Base-by-base conservation (phyloP, 2,113 vertebrate genomes). In the Jacana jacana region DNA sequence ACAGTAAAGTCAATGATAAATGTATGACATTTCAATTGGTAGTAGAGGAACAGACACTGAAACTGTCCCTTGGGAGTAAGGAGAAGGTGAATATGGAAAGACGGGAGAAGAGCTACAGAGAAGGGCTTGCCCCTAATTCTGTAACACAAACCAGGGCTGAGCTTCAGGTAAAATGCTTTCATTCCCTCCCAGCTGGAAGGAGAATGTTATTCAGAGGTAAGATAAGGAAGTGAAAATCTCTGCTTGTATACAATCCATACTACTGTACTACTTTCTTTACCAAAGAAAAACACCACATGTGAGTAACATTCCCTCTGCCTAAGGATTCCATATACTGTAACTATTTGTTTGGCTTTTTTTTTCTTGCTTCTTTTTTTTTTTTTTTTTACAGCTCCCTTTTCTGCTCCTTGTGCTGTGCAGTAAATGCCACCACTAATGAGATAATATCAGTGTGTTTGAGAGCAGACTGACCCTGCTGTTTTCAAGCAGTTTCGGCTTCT, bases 401-500 rank as follows among this genome's bases (percentile, higher is more conserved):
- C 81, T 91, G 49, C 79, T 87, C 46, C 88, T 90, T 82, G 93
- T 58, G 66, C 93, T 31, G 75, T 27, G 89, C 97, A 95, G 86
- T 94, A 97, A 96, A 97, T 89, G 93, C 93, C 94, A 96, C 96
- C 69, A 30, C 93, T 97, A 97, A 97, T 97, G 97, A 96, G 97
- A 97, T 98, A 97, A 97, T 97, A 96, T 95, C 97, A 97, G 93
- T 60, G 81, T 96, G 91, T 64, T 79, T 88, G 95, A 90, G 95
- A 96, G 86, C 96, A 96, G 93, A 88, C 96, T 97, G 97, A 95
- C 95, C 97, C 89, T 49, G 95, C 79, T 95, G 95, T 96, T 96
- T 97, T 95, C 88, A 96, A 91, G 91, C 93, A 86, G 89, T 60
- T 96, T 96, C 84, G 72, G 89, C 94, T 94, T 94, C 95, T 97